phyloP scores from a whole-genome alignment of 2,888 invertebrate genomes.

The Autographa gamma region DNA sequence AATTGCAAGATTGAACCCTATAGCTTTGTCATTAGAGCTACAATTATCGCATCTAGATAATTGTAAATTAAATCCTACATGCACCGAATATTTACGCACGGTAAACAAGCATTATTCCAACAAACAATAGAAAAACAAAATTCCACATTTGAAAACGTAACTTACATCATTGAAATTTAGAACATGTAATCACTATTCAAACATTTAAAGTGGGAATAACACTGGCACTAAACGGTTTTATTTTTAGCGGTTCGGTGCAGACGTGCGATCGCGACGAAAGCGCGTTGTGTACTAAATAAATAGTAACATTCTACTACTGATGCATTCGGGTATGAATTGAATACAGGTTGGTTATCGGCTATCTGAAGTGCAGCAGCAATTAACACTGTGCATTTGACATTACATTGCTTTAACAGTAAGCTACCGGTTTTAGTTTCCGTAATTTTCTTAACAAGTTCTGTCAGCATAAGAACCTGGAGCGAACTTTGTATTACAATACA shows the following conservation, averaged over 20 bases:
- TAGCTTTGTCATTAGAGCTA: constrained; percentile 23
- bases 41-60: background rate
- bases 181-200: constrained; percentile 36
- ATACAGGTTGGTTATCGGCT: background rate
- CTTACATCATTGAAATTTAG: constrained; percentile 25
- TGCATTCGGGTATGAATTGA: constrained; percentile 2
- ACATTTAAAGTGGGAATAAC: constrained; percentile 9
- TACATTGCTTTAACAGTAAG: background rate
- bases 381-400: background rate
- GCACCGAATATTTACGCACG: constrained; percentile 4
- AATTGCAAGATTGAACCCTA: constrained; percentile 5
- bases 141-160: constrained; percentile 2
- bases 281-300: constrained; percentile 22
- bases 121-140: background rate
- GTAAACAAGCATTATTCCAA: background rate
- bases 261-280: constrained; percentile 19
- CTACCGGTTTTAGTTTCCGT: background rate
- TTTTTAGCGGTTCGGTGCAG: background rate
- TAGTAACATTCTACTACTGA: background rate
- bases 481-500: no score
- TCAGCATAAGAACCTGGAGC: no score
- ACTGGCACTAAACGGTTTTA: constrained; percentile 20
- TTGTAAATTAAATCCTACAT: background rate
- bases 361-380: background rate
- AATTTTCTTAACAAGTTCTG: background rate